Evolutionary conservation across 30 jellyfish, hydroid and myxozoan species (phyloP).

Genomic region (Mastigias papua): DNA sequence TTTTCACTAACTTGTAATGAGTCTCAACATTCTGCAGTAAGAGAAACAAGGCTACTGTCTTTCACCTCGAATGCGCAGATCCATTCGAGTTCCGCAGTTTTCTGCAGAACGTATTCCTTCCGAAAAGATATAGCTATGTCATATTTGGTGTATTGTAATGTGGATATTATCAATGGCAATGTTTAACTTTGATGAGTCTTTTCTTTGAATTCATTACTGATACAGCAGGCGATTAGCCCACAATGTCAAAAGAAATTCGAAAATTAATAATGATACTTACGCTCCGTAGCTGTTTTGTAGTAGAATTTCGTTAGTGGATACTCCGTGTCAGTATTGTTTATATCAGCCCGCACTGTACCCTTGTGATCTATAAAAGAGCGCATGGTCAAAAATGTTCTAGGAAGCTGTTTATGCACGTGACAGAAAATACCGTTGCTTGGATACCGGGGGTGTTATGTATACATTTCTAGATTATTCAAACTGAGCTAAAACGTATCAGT

Average conservation of each 20-base stretch:
- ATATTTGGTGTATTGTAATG: conserved; percentile 9
- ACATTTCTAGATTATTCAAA: background rate
- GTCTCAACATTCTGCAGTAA: no score
- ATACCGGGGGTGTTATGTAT: background rate
- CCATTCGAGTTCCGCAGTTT: background rate
- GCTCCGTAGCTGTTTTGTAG: conserved; percentile 81
- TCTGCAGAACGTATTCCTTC: background rate
- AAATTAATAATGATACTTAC: conserved; percentile 27
- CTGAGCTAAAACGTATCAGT: background rate
- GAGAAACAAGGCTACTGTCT: background rate
- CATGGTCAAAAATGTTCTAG: conserved; percentile 8
- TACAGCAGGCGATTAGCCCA: background rate
- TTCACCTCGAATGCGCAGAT: background rate
- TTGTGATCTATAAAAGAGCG: conserved; percentile 70
- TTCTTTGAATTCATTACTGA: background rate
- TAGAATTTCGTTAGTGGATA: conserved; percentile 79
- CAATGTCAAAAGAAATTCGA: conserved; percentile 1
- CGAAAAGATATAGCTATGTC: conserved; percentile 1
- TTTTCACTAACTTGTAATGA: no score
- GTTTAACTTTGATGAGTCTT: conserved; percentile 12
- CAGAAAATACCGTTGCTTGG: background rate
- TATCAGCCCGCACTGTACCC: conserved; percentile 77
- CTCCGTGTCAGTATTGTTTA: conserved; percentile 87
- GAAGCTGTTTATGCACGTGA: background rate
- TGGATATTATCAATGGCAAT: conserved; percentile 27